Conservation (phyloP, 2,797 vertebrate genomes). For the Erethizon dorsatum region DNA sequence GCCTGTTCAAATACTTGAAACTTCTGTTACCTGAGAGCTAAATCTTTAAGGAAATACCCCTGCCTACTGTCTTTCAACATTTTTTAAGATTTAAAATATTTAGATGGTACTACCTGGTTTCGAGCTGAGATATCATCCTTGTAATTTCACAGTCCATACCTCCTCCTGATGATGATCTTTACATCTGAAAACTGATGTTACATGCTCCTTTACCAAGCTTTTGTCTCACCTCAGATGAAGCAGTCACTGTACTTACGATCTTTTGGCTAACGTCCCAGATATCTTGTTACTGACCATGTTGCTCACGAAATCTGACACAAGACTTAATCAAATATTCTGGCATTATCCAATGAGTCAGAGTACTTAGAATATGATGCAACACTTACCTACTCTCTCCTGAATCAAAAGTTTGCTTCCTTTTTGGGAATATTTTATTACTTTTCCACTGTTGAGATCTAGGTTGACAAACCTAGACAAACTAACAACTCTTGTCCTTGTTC, state of each 20-base stretch:
- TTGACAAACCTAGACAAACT: neutral
- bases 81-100: conserved; percentile 13
- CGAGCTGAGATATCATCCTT: neutral
- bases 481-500: neutral
- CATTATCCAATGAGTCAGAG: neutral
- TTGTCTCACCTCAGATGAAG: neutral
- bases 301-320: neutral
- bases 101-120: neutral
- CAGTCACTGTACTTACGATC: neutral
- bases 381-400: conserved; percentile 16
- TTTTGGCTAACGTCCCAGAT: neutral
- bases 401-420: neutral
- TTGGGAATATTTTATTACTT: neutral
- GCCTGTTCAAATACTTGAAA: neutral
- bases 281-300: neutral
- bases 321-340: neutral
- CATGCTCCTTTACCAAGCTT: neutral
- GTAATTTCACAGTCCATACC: neutral
- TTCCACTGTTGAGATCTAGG: neutral
- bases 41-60: neutral
- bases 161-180: neutral
- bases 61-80: neutral
- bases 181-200: neutral
- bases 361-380: neutral
- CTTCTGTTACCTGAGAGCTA: neutral